Percentiles rank a stretch among this genome's conserved stretches.
These are phyloP conservation scores for Pherbina coryleti DNA, from an alignment of 2,888 invertebrate genomes.

Conservation along the genomic window DNA sequence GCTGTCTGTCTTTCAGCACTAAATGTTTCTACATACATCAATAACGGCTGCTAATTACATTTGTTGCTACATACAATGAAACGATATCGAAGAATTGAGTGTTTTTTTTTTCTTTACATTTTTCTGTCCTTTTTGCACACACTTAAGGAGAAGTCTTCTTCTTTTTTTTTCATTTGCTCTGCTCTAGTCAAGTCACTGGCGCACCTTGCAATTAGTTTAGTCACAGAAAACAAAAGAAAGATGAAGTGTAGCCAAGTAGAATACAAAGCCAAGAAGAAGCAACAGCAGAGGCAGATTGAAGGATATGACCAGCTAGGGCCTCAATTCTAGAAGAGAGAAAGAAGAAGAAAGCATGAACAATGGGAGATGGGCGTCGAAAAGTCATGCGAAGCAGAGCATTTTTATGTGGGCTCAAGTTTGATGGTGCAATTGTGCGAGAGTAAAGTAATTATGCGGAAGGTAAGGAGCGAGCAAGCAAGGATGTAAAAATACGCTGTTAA, in stretches of 20 bases:
- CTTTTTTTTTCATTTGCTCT: neutral
- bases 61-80: slow-evolving; percentile 25
- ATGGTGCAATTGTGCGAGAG: no score
- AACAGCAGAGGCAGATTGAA: neutral
- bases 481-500: neutral
- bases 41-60: slow-evolving; percentile 32
- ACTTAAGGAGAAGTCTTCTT: neutral
- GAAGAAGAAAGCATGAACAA: neutral
- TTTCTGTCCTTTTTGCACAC: neutral
- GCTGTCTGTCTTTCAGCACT: neutral
- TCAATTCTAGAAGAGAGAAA: neutral
- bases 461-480: no score
- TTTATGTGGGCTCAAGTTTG: no score
- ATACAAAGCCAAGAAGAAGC: neutral
- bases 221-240: neutral
- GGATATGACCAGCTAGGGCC: neutral
- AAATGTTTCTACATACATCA: slow-evolving; percentile 21
- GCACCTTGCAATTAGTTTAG: slow-evolving; percentile 28
- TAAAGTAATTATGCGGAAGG: no score
- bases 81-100: slow-evolving; percentile 13
- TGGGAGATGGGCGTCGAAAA: no score
- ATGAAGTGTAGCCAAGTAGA: neutral
- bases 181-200: neutral
- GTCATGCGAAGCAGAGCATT: no score
- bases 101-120: neutral